Conservation (phyloP, 2,113 vertebrate species). For the Scophthalmus maximus region DNA sequence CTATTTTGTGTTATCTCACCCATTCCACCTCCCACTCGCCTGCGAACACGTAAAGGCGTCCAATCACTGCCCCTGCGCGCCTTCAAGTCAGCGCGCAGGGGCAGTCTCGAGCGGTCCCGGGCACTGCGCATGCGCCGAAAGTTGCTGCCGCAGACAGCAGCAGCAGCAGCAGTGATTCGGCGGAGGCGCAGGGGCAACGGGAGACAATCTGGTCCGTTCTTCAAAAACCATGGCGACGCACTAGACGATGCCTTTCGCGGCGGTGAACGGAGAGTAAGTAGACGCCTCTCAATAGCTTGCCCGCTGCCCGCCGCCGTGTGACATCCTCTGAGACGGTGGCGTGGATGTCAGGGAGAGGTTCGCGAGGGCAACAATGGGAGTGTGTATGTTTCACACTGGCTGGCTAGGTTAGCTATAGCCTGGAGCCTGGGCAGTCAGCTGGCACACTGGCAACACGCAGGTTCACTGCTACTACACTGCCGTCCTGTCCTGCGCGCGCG, state of each 20-base stretch:
- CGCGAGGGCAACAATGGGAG: slow-evolving; percentile 85
- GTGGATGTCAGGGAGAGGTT: slow-evolving; percentile 51
- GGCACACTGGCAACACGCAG: slow-evolving; percentile 64
- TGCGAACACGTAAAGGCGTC: background rate
- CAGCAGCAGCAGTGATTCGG: slow-evolving; percentile 88
- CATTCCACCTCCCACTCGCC: background rate
- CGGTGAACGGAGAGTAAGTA: slow-evolving; percentile 83
- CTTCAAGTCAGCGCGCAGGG: slow-evolving; percentile 47
- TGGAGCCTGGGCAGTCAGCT: slow-evolving; percentile 72
- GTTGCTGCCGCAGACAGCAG: slow-evolving; percentile 87
- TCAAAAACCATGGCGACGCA: slow-evolving; percentile 80
- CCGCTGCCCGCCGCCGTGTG: slow-evolving; percentile 11
- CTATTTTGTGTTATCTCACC: background rate
- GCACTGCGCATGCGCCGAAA: slow-evolving; percentile 83
- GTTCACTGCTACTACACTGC: slow-evolving; percentile 24
- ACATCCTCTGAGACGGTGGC: slow-evolving; percentile 31
- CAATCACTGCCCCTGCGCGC: slow-evolving; percentile 48
- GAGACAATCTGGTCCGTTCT: slow-evolving; percentile 77
- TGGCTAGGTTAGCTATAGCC: slow-evolving; percentile 77
- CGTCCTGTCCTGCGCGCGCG: slow-evolving; percentile 22
- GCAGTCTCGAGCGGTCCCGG: slow-evolving; percentile 44
- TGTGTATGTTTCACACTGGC: slow-evolving; percentile 68
- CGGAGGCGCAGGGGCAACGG: slow-evolving; percentile 78
- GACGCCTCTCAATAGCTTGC: slow-evolving; percentile 24
- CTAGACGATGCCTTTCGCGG: slow-evolving; percentile 78